Evolutionary conservation across 2,113 vertebrate genomes (phyloP).

Genomic region (Phodopus roborovskii): DNA sequence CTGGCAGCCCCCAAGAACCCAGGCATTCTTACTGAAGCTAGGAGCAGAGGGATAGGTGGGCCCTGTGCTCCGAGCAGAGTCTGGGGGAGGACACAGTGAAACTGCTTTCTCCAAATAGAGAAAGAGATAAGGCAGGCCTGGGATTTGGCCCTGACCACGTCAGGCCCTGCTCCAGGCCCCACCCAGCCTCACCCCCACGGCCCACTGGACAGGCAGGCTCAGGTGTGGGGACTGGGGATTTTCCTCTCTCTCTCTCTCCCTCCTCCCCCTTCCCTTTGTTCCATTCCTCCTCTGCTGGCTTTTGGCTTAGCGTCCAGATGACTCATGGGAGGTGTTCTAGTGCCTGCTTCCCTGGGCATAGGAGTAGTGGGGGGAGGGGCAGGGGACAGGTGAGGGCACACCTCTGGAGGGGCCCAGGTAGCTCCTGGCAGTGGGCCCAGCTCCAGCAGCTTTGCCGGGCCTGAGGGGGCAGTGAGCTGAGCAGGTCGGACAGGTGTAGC

Average conservation of each 20-base stretch:
- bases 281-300: not conserved
- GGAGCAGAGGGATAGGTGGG: not conserved
- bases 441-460: not conserved
- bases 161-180: not conserved
- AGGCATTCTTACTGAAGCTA: not conserved
- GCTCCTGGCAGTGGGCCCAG: not conserved
- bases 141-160: not conserved
- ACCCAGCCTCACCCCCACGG: not conserved
- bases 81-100: not conserved
- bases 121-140: not conserved
- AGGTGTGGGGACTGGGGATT: not conserved
- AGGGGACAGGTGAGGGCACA: not conserved
- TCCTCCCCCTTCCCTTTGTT: not conserved
- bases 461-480: not conserved
- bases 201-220: not conserved
- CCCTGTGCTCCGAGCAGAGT: not conserved
- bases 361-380: not conserved
- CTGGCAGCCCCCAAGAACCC: not conserved
- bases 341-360: not conserved
- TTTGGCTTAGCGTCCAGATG: not conserved
- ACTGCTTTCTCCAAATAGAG: constrained; percentile 6
- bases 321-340: not conserved
- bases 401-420: not conserved
- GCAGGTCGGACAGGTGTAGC: constrained; percentile 61
- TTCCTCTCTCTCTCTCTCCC: not conserved